These are phyloP conservation scores for Recurvirostra avosetta DNA, from an alignment of 2,113 vertebrate genomes.

Conservation along the genomic window DNA sequence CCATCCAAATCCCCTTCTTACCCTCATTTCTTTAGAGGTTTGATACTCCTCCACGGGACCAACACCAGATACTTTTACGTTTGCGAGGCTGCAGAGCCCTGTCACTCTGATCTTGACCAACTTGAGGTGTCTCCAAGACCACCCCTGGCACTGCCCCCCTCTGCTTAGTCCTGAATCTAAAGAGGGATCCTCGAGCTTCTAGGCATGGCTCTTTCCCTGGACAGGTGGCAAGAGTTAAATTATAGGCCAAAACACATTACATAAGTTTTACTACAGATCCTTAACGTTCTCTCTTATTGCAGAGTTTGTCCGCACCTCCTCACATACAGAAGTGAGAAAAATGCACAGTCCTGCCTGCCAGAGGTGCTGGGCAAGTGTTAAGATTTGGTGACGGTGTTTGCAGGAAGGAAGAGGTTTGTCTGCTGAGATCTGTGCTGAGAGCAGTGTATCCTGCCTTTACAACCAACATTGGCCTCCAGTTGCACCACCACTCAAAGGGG, in stretches of 20 bases:
- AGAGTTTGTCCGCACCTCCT: background rate
- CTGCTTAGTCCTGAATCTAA: background rate
- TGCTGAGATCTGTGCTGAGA: background rate
- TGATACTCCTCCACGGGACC: background rate
- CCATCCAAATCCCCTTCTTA: background rate
- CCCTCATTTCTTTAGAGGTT: background rate
- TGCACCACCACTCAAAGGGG: background rate
- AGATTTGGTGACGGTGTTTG: background rate
- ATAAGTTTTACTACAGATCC: background rate
- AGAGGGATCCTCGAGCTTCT: background rate
- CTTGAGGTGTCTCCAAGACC: background rate
- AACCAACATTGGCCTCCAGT: rapidly evolving
- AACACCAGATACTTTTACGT: background rate
- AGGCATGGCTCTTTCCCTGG: background rate
- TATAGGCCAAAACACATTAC: background rate
- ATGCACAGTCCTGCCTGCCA: background rate
- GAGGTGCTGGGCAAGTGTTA: background rate
- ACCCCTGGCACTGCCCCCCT: background rate
- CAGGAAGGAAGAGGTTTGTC: background rate
- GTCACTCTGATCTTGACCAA: background rate
- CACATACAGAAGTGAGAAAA: background rate
- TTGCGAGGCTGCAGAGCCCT: background rate
- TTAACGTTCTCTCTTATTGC: background rate
- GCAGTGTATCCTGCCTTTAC: background rate
- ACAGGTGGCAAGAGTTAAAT: background rate